phyloP scores from a whole-genome alignment of 2,113 vertebrate genomes.

The Archocentrus centrarchus region DNA sequence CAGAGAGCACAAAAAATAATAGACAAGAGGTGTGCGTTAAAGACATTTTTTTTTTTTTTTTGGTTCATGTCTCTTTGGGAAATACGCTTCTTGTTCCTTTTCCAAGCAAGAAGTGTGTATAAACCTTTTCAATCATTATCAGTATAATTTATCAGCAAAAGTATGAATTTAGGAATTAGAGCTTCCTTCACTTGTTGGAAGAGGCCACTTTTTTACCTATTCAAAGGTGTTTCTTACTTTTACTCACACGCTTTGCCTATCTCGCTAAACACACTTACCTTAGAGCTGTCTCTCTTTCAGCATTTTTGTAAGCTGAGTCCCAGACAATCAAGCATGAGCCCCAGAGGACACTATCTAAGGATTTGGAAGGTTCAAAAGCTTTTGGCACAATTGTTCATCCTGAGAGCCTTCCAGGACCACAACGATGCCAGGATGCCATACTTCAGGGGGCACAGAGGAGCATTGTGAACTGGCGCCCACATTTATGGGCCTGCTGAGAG shows the following conservation, averaged over 20 bases:
- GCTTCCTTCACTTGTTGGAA: conserved; percentile 9
- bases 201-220: conserved; percentile 2
- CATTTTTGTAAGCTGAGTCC: conserved; percentile 35
- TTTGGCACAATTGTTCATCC: conserved; percentile 37
- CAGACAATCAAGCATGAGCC: conserved; percentile 29
- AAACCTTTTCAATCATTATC: conserved; percentile 41
- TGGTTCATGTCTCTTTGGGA: neutral
- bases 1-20: conserved; percentile 40
- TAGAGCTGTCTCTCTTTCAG: conserved; percentile 25
- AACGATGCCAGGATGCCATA: conserved; percentile 63
- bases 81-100: conserved; percentile 39
- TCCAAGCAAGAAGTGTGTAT: conserved; percentile 16
- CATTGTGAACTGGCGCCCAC: conserved; percentile 72
- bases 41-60: neutral
- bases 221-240: conserved; percentile 29
- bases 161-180: conserved; percentile 16
- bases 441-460: conserved; percentile 69
- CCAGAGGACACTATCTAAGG: conserved; percentile 23
- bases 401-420: conserved; percentile 53
- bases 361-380: conserved; percentile 45
- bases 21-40: conserved; percentile 7
- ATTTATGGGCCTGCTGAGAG: conserved; percentile 59
- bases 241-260: conserved; percentile 1
- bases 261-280: conserved; percentile 44
- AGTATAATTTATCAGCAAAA: neutral